Evolutionary conservation across 2,888 invertebrate species (phyloP), one percentile per base, ranked within the genome.

Genomic region (Pemphredon lugubris): DNA sequence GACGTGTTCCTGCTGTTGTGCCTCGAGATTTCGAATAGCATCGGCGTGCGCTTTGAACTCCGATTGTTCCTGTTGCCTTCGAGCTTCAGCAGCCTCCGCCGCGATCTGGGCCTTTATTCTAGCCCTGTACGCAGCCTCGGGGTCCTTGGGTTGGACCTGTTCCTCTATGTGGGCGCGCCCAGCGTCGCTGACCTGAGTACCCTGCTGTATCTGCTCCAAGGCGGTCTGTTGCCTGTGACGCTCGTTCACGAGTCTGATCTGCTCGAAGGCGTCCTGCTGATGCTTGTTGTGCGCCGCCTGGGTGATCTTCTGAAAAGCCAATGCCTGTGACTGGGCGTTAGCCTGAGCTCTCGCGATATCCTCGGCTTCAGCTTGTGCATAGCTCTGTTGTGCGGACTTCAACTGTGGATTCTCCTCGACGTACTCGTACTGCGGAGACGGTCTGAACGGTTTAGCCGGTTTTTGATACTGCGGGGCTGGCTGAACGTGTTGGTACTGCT

Each of bases 21-120:
- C 88, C 44, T 90, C 87, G 0, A 89, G 76, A 4, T 88, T 85
- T 0, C 85, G 72, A 50, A 90, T 88, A 0, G 89, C 89, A 26
- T 90, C 89, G 0, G 88, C 81, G 54, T 90, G 89, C 2, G 88
- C 89, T 58, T 89, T 90, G 60, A 86, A 86, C 53, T 87, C 89
- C 0, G 86, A 80, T 1, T 85, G 87, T 39, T 89, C 86, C n/a
- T 89, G 87, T n/a, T 81, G 76, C 2, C 87, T 75, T 9, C 89
- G 82, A 2, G 86, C 87, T 16, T 88, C 88, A 2, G 89, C 89
- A 0, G 82, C 85, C 40, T 84, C 83, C 0, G 84, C 86, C 0
- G 85, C 81, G 0, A 83, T 83, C 21, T 88, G 88, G 2, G 88
- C 86, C 71, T 88, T 89, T 16, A 89, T 6, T 6, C 82, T 84